Conservation (phyloP, 2,888 invertebrate genomes). For the Cistogaster globosa region DNA sequence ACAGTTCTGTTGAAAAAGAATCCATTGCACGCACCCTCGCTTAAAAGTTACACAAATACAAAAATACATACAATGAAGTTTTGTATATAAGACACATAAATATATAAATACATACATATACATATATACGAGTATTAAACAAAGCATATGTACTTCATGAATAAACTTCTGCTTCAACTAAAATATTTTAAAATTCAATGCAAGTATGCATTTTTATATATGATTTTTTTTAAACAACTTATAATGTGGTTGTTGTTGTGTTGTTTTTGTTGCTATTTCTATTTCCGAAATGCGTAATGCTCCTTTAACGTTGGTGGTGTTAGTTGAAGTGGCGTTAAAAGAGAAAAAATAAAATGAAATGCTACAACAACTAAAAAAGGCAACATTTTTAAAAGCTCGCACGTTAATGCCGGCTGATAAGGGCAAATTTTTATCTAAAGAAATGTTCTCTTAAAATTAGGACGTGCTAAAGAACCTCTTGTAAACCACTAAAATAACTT, state of each 20-base stretch:
- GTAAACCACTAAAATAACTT: too few relatives aligned
- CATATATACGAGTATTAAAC: neutral
- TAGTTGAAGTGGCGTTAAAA: constrained; percentile 5
- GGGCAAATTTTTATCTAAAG: too few relatives aligned
- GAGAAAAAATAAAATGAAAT: constrained; percentile 17
- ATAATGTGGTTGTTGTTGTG: constrained; percentile 3
- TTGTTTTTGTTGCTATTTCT: constrained; percentile 9
- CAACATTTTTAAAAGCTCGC: constrained; percentile 10
- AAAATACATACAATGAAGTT: too few relatives aligned
- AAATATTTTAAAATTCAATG: constrained; percentile 57
- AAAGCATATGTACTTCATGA: too few relatives aligned
- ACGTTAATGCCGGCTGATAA: constrained; percentile 5
- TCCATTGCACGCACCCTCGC: neutral
- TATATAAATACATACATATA: neutral
- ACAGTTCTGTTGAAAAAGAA: neutral
- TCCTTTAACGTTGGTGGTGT: constrained; percentile 39
- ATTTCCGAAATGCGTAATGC: constrained; percentile 37
- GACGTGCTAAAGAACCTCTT: too few relatives aligned
- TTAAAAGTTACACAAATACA: too few relatives aligned
- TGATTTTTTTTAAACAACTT: constrained; percentile 37
- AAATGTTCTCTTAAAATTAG: too few relatives aligned
- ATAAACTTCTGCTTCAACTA: neutral
- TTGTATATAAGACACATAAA: neutral
- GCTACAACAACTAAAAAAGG: constrained; percentile 17
- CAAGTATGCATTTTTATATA: constrained; percentile 40